These are phyloP conservation scores for Porites rus DNA, from an alignment of 92 coral and sea anemone genomes.

Conservation along the genomic window DNA sequence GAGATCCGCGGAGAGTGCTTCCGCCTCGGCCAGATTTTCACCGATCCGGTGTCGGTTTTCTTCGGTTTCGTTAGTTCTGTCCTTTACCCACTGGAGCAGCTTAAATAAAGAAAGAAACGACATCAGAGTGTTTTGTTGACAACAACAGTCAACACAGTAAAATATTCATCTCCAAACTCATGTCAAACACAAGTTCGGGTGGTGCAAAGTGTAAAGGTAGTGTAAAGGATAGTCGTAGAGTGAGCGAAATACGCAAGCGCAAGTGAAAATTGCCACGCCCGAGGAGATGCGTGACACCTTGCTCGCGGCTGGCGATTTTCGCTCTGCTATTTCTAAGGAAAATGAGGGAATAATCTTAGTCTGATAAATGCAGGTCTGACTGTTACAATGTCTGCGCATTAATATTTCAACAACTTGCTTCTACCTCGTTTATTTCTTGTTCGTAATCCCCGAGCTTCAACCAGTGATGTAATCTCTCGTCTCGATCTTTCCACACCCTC, in stretches of 20 bases:
- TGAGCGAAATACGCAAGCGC: too few species aligned
- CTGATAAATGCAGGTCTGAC: too few species aligned
- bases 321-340: too few species aligned
- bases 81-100: conserved; percentile 88
- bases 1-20: conserved; percentile 67
- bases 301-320: too few species aligned
- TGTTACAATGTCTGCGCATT: too few species aligned
- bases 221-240: too few species aligned
- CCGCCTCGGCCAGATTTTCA: conserved; percentile 81
- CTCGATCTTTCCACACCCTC: conserved; percentile 88
- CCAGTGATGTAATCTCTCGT: conserved; percentile 78
- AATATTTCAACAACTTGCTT: background rate
- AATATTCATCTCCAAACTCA: too few species aligned
- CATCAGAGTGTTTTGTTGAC: background rate
- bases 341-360: too few species aligned
- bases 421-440: conserved; percentile 69
- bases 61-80: conserved; percentile 65
- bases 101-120: conserved; percentile 23
- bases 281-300: too few species aligned
- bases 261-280: too few species aligned
- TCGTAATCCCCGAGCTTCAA: conserved; percentile 75
- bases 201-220: too few species aligned
- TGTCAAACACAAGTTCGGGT: background rate
- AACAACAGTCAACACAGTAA: background rate
- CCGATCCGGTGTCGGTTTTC: conserved; percentile 80